Base-by-base conservation (phyloP, 2,888 invertebrate genomes). In the Pseudococcus jackbeardsleyi region DNA sequence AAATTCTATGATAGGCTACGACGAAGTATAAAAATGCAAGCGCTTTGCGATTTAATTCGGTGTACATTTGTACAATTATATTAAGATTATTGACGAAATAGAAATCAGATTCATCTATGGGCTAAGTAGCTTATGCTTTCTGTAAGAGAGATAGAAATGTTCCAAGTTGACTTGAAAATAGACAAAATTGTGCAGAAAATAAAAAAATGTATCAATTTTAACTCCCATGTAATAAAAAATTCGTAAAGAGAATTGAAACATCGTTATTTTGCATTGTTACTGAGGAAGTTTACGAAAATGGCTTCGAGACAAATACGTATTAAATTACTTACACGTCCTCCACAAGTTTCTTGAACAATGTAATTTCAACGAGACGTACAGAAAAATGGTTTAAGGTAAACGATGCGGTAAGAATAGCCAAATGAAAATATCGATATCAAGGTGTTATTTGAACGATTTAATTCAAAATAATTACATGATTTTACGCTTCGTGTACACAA, bases 241-340 rank as follows among this genome's bases (percentile, higher is more conserved):
- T 64, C 64, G 64, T 64, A 22, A 22, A 64, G 22, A 8, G 9
- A 64, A 64, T 64, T 64, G 22, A 64, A 64, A 64, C 9, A 64
- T 9, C 64, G 22, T 15, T 9, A 8, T 42, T 42, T 42, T 42
- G 5, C 64, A 64, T 22, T 64, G 64, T 64, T 54, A 54, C 54
- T n/a, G n/a, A 54, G n/a, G 54, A 54, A 54, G 54, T 54, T 17
- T n/a, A 54, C 54, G n/a, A 64, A 64, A 64, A 64, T 64, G 22
- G 64, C 64, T 64, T 8, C 64, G 22, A 22, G 64, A 22, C 12
- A 22, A 64, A 22, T 64, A 11, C 22, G 22, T 19, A 64, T 64
- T 22, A 64, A 64, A 64, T 64, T 64, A 64, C 64, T 15, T 19
- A 64, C 64, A 64, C 12, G 64, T 64, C 64, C 64, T 64, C 64